A percentile compares a stretch with the other conserved stretches of the same genome.
Conservation (phyloP, 2,888 invertebrate species). For the Coenonympha glycerion region DNA sequence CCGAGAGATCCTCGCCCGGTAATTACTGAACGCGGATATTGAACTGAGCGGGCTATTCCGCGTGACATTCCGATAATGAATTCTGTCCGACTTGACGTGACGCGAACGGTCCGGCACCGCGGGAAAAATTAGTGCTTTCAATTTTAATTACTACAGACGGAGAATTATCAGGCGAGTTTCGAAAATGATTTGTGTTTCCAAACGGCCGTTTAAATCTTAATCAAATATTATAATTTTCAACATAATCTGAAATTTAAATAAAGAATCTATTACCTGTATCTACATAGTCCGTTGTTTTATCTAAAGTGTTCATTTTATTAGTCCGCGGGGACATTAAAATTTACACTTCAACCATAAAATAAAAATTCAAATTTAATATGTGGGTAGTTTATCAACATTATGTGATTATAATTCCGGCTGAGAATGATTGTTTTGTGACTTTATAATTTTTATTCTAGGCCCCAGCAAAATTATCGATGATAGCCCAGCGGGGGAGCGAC, state of each 20-base stretch:
- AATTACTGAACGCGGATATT: conserved; percentile 53
- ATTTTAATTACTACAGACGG: conserved; percentile 44
- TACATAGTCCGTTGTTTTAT: neutral
- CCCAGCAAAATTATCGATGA: conserved; percentile 63
- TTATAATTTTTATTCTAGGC: conserved; percentile 66
- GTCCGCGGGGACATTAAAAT: neutral
- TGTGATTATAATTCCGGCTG: conserved; percentile 4
- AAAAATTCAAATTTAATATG: neutral
- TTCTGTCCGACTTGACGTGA: conserved; percentile 61
- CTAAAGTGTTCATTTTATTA: neutral
- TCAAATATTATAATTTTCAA: conserved; percentile 1
- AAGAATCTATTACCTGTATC: neutral
- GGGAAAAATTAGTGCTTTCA: conserved; percentile 44
- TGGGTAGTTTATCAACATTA: neutral
- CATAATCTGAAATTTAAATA: neutral
- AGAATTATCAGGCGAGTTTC: neutral
- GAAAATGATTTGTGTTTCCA: neutral
- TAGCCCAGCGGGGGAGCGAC: conserved; percentile 66
- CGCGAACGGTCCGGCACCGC: conserved; percentile 44
- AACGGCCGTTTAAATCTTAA: neutral
- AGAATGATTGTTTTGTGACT: conserved; percentile 45
- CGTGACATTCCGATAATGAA: conserved; percentile 64
- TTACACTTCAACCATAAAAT: neutral
- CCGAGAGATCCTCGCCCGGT: conserved; percentile 49
- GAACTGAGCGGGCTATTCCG: conserved; percentile 39